phyloP scores from a whole-genome alignment of 2,797 vertebrate genomes.

The Brachyalestes nurse region DNA sequence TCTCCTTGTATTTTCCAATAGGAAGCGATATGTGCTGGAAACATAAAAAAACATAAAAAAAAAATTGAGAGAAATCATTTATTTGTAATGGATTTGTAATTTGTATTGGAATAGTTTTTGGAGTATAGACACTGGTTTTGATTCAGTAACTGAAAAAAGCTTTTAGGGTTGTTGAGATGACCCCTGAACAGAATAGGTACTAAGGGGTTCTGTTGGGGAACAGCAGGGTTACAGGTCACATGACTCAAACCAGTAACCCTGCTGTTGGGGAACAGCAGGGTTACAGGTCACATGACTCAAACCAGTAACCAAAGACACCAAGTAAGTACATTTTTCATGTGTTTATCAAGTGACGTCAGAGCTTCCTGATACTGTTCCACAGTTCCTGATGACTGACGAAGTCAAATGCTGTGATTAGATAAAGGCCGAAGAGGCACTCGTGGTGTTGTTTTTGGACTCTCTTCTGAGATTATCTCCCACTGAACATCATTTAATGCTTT shows the following conservation, averaged over 20 bases:
- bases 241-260: not conserved
- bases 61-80: no score
- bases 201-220: not conserved
- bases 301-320: not conserved
- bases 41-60: no score
- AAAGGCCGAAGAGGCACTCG: conserved; percentile 1
- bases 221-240: not conserved
- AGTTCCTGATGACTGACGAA: conserved; percentile 17
- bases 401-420: conserved; percentile 35
- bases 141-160: no score
- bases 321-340: conserved; percentile 7
- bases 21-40: no score
- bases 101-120: no score
- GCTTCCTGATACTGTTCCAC: not conserved
- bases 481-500: conserved; percentile 23
- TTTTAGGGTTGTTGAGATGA: not conserved
- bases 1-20: no score
- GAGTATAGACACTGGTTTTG: no score
- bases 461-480: conserved; percentile 41
- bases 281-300: not conserved
- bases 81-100: no score
- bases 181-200: not conserved
- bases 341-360: conserved; percentile 16
- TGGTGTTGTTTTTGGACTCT: conserved; percentile 47
- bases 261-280: not conserved